These are phyloP conservation scores for Drosophila tropicalis DNA, from an alignment of 1,140 invertebrate genomes.

Conservation along the genomic window DNA sequence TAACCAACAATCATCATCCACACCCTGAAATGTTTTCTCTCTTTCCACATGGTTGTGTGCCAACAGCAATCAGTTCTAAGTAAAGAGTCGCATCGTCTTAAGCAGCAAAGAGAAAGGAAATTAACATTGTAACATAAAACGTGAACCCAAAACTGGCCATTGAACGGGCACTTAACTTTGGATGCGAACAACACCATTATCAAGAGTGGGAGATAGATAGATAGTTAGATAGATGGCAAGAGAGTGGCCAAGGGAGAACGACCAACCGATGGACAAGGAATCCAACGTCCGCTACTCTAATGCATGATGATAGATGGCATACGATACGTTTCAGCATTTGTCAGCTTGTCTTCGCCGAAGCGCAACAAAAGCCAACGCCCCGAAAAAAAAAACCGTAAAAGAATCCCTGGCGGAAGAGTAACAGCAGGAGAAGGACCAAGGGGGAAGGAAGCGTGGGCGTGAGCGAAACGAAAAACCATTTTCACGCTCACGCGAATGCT, in stretches of 20 bases:
- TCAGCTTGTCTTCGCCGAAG: conserved; percentile 79
- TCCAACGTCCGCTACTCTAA: conserved; percentile 57
- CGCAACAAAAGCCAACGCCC: conserved; percentile 78
- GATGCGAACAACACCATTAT: conserved; percentile 56
- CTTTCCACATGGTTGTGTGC: background rate
- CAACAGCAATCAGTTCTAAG: conserved; percentile 66
- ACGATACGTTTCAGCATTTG: conserved; percentile 81
- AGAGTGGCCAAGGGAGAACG: conserved; percentile 7
- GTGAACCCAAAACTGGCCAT: conserved; percentile 67
- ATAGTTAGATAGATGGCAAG: conserved; percentile 1
- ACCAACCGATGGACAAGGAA: conserved; percentile 41
- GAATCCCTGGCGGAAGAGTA: background rate
- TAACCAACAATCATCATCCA: conserved; percentile 17
- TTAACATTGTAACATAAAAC: conserved; percentile 80
- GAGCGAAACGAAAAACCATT: conserved; percentile 75
- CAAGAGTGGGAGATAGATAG: conserved; percentile 34
- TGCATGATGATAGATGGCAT: conserved; percentile 81
- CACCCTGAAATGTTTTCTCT: background rate
- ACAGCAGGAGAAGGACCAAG: background rate
- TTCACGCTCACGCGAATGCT: conserved; percentile 78
- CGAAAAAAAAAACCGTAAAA: background rate
- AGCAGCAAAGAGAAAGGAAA: conserved; percentile 68
- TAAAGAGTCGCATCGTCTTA: conserved; percentile 53
- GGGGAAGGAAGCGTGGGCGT: conserved; percentile 33
- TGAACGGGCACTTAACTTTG: conserved; percentile 77